These are phyloP conservation scores for Parambassis ranga DNA, from an alignment of 2,797 vertebrate species.

Conservation along the genomic window DNA sequence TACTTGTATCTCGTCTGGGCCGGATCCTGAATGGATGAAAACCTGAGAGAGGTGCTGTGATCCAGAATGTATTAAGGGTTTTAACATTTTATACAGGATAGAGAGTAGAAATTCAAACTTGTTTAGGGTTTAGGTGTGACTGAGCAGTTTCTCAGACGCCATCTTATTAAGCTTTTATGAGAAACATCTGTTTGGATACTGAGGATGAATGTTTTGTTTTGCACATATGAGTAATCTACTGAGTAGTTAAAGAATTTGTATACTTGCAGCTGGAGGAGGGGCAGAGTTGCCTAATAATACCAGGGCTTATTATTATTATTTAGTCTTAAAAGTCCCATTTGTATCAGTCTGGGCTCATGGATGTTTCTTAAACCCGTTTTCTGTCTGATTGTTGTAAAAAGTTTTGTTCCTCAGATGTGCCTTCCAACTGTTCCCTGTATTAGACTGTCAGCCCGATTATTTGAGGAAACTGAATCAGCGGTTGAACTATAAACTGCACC, in stretches of 20 bases:
- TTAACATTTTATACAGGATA: not conserved
- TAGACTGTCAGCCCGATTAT: not conserved
- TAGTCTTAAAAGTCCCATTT: too few relatives aligned
- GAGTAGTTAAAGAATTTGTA: not conserved
- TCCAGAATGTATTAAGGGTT: not conserved
- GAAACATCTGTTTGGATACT: conserved; percentile 51
- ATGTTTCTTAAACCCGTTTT: not conserved
- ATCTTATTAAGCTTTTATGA: conserved; percentile 20
- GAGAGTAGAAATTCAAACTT: not conserved
- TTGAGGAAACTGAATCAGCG: conserved; percentile 8
- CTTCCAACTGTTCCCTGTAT: conserved; percentile 7
- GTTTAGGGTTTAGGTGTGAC: not conserved
- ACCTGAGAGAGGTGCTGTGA: not conserved
- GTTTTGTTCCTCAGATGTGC: not conserved
- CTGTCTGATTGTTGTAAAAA: not conserved
- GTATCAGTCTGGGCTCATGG: not conserved
- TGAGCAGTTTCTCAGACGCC: not conserved
- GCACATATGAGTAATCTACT: conserved; percentile 1
- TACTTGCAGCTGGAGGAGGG: too few relatives aligned
- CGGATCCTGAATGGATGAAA: not conserved
- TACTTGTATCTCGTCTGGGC: not conserved
- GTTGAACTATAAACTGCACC: conserved; percentile 4
- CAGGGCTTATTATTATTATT: too few relatives aligned
- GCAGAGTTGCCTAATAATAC: too few relatives aligned
- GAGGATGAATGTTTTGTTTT: conserved; percentile 3